Conservation (phyloP, 2,888 invertebrate genomes). For the Leucophora obtusa region DNA sequence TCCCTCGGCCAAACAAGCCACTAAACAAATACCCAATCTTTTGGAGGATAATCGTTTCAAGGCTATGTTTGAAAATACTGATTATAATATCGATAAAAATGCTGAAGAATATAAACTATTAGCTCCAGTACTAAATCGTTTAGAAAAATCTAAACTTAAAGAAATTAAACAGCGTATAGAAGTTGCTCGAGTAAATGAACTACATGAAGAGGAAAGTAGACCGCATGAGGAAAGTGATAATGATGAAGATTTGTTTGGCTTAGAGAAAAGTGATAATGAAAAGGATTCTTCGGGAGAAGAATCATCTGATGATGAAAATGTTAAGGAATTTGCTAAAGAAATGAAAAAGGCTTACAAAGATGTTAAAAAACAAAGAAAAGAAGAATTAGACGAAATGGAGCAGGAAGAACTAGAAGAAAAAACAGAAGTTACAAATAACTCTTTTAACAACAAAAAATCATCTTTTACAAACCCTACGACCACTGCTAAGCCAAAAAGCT, state of each 20-base stretch:
- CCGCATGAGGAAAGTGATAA: slow-evolving; percentile 76
- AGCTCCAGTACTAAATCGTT: slow-evolving; percentile 91
- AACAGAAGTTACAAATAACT: slow-evolving; percentile 68
- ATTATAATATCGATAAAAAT: slow-evolving; percentile 93
- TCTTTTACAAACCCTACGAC: slow-evolving; percentile 4
- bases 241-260: slow-evolving; percentile 78
- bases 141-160: slow-evolving; percentile 86
- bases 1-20: slow-evolving; percentile 74
- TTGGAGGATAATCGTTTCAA: slow-evolving; percentile 94
- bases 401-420: slow-evolving; percentile 67
- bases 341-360: slow-evolving; percentile 84
- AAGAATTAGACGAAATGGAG: slow-evolving; percentile 71
- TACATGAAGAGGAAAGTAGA: slow-evolving; percentile 76
- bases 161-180: slow-evolving; percentile 81
- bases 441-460: slow-evolving; percentile 65
- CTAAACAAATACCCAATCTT: slow-evolving; percentile 83
- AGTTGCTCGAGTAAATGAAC: slow-evolving; percentile 80
- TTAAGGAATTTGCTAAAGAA: slow-evolving; percentile 88
- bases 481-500: slow-evolving; percentile 57
- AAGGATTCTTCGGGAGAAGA: slow-evolving; percentile 79
- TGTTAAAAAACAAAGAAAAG: slow-evolving; percentile 76
- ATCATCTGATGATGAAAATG: slow-evolving; percentile 87
- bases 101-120: slow-evolving; percentile 92
- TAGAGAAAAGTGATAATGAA: slow-evolving; percentile 75
- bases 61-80: slow-evolving; percentile 93